phyloP scores from a whole-genome alignment of 2,797 vertebrate genomes.

The Typhlichthys eigenmanni region DNA sequence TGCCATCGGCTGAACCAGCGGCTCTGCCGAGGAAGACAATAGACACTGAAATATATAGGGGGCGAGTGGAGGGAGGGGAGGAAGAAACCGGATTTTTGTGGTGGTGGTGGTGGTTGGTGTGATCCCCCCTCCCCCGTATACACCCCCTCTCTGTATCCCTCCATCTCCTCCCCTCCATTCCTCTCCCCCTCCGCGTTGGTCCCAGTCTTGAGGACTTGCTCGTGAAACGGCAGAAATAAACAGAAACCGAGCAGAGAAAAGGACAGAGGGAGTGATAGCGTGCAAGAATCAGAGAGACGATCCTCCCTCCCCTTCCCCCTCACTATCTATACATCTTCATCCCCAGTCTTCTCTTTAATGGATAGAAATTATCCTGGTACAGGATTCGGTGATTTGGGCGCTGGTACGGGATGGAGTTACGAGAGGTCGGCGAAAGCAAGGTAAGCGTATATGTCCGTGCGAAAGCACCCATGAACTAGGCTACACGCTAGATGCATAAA shows the following conservation, averaged over 20 bases:
- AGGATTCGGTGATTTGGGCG: constrained; percentile 80
- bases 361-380: constrained; percentile 81
- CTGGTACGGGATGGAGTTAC: constrained; percentile 82
- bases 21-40: constrained; percentile 72
- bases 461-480: constrained; percentile 16
- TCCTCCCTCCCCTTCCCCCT: constrained; percentile 67
- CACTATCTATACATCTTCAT: constrained; percentile 77
- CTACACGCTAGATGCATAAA: constrained; percentile 31
- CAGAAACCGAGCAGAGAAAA: constrained; percentile 66
- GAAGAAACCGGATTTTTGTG: constrained; percentile 65
- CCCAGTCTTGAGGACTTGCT: constrained; percentile 77
- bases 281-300: constrained; percentile 64
- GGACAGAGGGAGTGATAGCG: constrained; percentile 51
- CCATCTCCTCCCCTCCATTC: constrained; percentile 62
- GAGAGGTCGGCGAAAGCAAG: constrained; percentile 80
- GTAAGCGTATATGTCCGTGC: constrained; percentile 62
- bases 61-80: constrained; percentile 62
- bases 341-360: constrained; percentile 75
- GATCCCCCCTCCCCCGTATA: constrained; percentile 49
- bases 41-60: constrained; percentile 73
- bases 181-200: constrained; percentile 61
- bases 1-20: constrained; percentile 44
- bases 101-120: constrained; percentile 74
- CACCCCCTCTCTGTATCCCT: constrained; percentile 27
- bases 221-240: constrained; percentile 80